Conservation (phyloP, 1,140 invertebrate species). For the Cotesia glomerata region DNA sequence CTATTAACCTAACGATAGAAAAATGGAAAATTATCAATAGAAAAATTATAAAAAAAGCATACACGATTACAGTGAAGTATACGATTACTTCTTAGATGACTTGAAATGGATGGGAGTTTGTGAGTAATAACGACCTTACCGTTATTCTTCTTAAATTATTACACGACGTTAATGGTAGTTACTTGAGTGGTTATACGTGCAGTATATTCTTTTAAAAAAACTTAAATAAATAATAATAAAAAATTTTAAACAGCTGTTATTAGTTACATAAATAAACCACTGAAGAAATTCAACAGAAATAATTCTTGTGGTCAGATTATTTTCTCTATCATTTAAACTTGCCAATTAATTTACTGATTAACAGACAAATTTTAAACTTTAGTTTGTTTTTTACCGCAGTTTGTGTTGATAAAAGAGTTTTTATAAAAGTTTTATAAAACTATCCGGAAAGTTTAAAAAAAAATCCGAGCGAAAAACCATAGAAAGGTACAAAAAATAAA, state of each 20-base stretch:
- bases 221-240: no score
- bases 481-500: background rate
- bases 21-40: background rate
- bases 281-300: background rate
- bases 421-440: slow-evolving; percentile 9
- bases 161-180: slow-evolving; percentile 1
- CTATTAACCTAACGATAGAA: background rate
- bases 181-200: slow-evolving; percentile 8
- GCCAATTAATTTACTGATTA: slow-evolving; percentile 2
- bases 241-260: background rate
- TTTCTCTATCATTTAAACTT: slow-evolving; percentile 1
- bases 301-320: slow-evolving; percentile 9
- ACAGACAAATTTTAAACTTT: background rate
- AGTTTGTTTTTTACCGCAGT: slow-evolving; percentile 1
- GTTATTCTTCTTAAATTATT: slow-evolving; percentile 20
- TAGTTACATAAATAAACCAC: slow-evolving; percentile 2
- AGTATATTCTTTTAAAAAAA: slow-evolving; percentile 1
- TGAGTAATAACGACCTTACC: slow-evolving; percentile 11
- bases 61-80: background rate
- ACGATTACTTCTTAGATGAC: background rate
- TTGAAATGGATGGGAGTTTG: slow-evolving; percentile 12
- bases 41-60: background rate
- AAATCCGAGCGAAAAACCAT: background rate
- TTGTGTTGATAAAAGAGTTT: slow-evolving; percentile 12
- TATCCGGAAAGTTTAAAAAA: background rate